Evolutionary conservation across 2,888 invertebrate genomes (phyloP).

Genomic region (Anoplius nigerrimus): DNA sequence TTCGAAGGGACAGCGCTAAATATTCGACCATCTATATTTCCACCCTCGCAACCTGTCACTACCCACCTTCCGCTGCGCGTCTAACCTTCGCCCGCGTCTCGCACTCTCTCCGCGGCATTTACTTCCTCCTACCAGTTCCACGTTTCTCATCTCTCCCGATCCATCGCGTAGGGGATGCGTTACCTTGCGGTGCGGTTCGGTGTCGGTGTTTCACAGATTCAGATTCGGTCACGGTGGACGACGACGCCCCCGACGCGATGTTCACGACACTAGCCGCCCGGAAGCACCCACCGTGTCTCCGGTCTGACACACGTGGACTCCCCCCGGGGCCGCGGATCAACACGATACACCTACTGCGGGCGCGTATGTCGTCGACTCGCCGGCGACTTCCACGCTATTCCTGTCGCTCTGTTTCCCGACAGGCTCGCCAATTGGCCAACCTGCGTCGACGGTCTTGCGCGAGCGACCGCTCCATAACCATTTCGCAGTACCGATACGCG

Average conservation of each 20-base stretch:
- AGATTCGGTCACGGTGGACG: conserved; percentile 71
- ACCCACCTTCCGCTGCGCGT: not conserved
- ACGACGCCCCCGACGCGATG: conserved; percentile 58
- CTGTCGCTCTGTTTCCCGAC: too few species aligned
- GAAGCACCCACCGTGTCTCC: conserved; percentile 73
- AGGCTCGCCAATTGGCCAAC: too few species aligned
- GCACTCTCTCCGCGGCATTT: conserved; percentile 10
- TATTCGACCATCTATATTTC: not conserved
- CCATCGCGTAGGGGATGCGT: conserved; percentile 19
- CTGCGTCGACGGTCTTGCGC: too few species aligned
- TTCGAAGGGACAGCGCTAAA: too few species aligned
- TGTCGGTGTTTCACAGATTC: conserved; percentile 69
- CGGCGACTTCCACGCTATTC: too few species aligned
- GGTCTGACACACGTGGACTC: conserved; percentile 56
- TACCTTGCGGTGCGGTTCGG: conserved; percentile 48
- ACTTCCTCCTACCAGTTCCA: too few species aligned
- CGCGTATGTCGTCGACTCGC: too few species aligned
- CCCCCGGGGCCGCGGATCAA: not conserved
- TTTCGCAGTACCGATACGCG: too few species aligned
- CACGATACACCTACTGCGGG: too few species aligned
- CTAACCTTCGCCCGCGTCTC: conserved; percentile 15
- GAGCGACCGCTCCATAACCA: too few species aligned
- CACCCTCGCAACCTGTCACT: not conserved
- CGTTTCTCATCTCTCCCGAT: too few species aligned
- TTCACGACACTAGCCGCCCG: conserved; percentile 60